These are phyloP conservation scores for Manacus vitellinus DNA, from an alignment of 2,113 vertebrate species.

Conservation along the genomic window DNA sequence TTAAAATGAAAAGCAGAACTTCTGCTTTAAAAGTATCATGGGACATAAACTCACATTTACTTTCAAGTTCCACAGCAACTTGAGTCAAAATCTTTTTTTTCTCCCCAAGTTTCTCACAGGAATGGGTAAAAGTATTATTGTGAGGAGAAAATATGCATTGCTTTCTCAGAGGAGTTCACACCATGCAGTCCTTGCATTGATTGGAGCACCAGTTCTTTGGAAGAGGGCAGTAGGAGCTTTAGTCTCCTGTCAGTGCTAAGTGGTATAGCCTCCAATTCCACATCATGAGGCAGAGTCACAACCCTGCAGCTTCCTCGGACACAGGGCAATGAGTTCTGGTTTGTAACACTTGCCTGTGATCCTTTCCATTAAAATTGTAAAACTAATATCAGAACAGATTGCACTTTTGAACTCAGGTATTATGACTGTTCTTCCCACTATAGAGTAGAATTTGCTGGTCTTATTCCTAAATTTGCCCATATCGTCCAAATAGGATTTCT, in stretches of 20 bases:
- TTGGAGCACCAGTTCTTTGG: not conserved
- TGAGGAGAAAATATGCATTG: slow-evolving; percentile 29
- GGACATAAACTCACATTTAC: slow-evolving; percentile 33
- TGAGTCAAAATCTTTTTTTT: not conserved
- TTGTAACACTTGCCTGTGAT: not conserved
- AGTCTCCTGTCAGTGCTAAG: not conserved
- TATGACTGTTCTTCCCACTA: not conserved
- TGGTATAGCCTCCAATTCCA: not conserved
- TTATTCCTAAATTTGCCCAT: not conserved
- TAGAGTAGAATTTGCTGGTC: not conserved
- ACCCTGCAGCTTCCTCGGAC: not conserved
- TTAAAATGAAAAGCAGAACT: slow-evolving; percentile 48
- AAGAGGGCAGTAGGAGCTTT: not conserved
- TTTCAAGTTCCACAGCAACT: slow-evolving; percentile 13
- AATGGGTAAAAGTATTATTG: slow-evolving; percentile 45
- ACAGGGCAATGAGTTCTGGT: rapidly evolving
- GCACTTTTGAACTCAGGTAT: not conserved
- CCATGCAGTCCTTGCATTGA: not conserved
- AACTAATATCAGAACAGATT: not conserved
- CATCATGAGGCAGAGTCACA: too few relatives aligned
- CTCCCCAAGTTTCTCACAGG: not conserved
- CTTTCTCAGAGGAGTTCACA: slow-evolving; percentile 10
- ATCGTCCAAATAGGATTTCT: not conserved
- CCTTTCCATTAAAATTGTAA: not conserved
- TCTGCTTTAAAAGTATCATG: slow-evolving; percentile 16